Evolutionary conservation across 2,113 vertebrate genomes (phyloP).

Genomic region (Crotalus viridis): DNA sequence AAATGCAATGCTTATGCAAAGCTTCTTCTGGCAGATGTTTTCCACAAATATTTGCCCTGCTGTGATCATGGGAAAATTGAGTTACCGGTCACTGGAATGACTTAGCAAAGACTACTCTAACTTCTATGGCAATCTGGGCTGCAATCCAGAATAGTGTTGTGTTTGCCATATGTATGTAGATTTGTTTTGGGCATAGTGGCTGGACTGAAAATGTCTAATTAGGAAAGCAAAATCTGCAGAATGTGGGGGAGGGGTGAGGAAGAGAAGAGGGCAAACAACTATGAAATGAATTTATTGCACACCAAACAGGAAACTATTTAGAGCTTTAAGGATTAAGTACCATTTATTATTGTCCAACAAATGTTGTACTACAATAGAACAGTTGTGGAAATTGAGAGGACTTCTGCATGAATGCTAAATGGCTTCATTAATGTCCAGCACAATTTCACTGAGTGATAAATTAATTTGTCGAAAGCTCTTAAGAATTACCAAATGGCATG

Average conservation of each 20-base stretch:
- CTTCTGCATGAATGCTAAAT: slow-evolving; percentile 62
- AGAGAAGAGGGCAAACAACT: neutral
- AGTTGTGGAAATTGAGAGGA: slow-evolving; percentile 61
- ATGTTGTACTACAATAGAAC: slow-evolving; percentile 59
- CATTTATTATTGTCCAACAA: slow-evolving; percentile 74
- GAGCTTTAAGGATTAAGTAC: slow-evolving; percentile 70
- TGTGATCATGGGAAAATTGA: neutral
- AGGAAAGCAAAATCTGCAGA: neutral
- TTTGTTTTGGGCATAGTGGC: neutral
- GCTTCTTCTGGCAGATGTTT: neutral
- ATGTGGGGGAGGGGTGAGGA: slow-evolving; percentile 16
- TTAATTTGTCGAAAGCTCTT: slow-evolving; percentile 51
- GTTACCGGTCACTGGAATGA: neutral
- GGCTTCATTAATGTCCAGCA: slow-evolving; percentile 54
- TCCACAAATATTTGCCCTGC: neutral
- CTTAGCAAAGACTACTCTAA: slow-evolving; percentile 15
- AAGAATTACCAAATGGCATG: slow-evolving; percentile 47
- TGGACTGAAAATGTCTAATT: neutral
- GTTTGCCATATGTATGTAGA: neutral
- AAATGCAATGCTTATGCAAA: neutral
- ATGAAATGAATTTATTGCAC: slow-evolving; percentile 49
- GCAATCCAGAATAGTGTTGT: neutral
- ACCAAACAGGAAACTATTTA: slow-evolving; percentile 70
- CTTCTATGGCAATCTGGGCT: neutral
- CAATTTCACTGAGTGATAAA: slow-evolving; percentile 49